Evolutionary conservation across 2,113 vertebrate genomes (phyloP), one percentile per base, ranked within the genome.

Genomic region (Origma solitaria): DNA sequence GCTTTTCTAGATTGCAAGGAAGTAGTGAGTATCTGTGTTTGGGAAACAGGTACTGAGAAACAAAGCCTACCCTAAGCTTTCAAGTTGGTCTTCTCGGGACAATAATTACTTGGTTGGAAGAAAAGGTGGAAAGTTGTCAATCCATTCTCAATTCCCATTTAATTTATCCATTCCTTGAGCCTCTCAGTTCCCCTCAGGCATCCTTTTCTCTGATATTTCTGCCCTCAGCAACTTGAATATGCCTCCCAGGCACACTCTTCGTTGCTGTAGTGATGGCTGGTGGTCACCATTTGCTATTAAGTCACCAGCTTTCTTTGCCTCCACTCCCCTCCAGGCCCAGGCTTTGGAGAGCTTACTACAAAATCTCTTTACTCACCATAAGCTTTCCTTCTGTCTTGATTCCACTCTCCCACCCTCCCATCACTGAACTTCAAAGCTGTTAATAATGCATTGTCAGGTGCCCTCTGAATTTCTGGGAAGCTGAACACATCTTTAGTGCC

Each of bases 151-250:
- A 49, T 79, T 95, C 65, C 12, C 28, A 60, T 62, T 94, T 80
- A 38, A 82, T 79, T 93, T 84, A 65, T 75, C 28, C 42, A 33
- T 84, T 86, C 30, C 57, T 57, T 86, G 51, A 93, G 40, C 37
- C 40, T 71, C 53, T 82, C 49, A 42, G 72, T 37, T 71, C 30
- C 47, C 60, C 61, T 88, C 65, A 88, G 86, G 72, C 65, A 84
- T 60, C 61, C 37, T 93, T 88, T 90, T 60, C 49, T 88, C 51
- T 84, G 40, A 90, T 82, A 88, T 82, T 91, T 95, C 65, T 89
- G 88, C 80, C 88, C 92, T 53, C 44, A 83, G 76, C 51, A 86
- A 78, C 53, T 33, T 64, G 49, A 92, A 71, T 82, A 72, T 86
- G 53, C 88, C 92, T 88, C 33, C 47, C 60, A 84, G 88, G 82